Evolutionary conservation across 2,113 vertebrate species (phyloP).

Genomic region (Daubentonia madagascariensis): DNA sequence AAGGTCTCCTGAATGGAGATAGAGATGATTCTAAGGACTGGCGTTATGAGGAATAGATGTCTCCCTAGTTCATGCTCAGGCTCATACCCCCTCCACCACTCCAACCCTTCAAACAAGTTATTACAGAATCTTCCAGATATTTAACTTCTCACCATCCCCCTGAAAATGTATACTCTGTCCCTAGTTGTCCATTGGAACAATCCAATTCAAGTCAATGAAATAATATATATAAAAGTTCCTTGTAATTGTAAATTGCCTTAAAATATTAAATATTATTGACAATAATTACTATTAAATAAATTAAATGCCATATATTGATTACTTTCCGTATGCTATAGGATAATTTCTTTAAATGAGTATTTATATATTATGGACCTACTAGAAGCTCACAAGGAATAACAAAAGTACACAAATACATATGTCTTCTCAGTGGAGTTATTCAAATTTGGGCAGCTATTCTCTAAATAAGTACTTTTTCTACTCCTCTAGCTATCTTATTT

Average conservation of each 20-base stretch:
- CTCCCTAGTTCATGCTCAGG: background rate
- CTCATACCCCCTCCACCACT: background rate
- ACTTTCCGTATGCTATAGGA: background rate
- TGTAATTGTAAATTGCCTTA: background rate
- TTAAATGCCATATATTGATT: background rate
- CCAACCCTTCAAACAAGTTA: background rate
- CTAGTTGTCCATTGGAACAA: background rate
- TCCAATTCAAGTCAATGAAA: slow-evolving; percentile 12
- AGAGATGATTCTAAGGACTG: background rate
- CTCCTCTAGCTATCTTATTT: background rate
- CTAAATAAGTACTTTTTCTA: background rate
- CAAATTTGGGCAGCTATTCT: slow-evolving; percentile 10
- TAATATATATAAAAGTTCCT: background rate
- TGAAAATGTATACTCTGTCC: background rate
- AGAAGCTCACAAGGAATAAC: background rate
- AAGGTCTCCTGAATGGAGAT: background rate
- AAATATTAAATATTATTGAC: background rate
- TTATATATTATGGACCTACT: background rate
- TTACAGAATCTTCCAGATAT: background rate
- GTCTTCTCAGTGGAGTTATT: background rate
- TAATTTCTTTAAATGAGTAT: background rate
- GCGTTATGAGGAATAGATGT: background rate
- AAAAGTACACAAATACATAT: background rate
- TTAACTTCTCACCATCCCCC: background rate
- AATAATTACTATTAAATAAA: background rate